phyloP scores from a whole-genome alignment of 35 echinoderm and acorn worm species.

The Amphiura filiformis region DNA sequence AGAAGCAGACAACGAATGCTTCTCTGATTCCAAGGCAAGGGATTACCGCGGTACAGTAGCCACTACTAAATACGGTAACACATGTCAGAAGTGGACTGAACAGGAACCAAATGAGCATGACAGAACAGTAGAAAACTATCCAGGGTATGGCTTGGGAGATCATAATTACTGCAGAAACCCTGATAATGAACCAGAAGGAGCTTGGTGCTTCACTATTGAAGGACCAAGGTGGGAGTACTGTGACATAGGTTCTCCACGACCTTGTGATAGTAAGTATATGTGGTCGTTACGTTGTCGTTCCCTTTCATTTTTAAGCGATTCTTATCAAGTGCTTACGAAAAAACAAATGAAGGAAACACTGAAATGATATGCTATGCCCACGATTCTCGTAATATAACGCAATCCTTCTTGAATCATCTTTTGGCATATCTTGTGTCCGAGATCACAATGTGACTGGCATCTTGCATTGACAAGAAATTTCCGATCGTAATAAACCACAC shows the following conservation, averaged over 20 bases:
- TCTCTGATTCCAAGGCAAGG: not conserved
- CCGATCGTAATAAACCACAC: no score
- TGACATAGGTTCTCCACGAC: slow-evolving; percentile 22
- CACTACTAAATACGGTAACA: slow-evolving; percentile 12
- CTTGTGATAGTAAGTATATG: not conserved
- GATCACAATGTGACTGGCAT: no score
- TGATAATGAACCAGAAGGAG: not conserved
- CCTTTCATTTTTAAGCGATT: no score
- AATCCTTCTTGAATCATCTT: no score
- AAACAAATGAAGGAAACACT: no score
- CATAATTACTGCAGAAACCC: slow-evolving; percentile 68
- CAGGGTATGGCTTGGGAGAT: slow-evolving; percentile 47
- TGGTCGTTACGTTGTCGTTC: no score
- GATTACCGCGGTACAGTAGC: slow-evolving; percentile 62
- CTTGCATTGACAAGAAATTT: no score
- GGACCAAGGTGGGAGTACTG: slow-evolving; percentile 48
- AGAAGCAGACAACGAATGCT: slow-evolving; percentile 31
- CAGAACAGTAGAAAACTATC: slow-evolving; percentile 27
- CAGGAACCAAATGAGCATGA: slow-evolving; percentile 51
- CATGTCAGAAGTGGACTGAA: slow-evolving; percentile 50
- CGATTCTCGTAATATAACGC: no score
- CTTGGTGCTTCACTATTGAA: slow-evolving; percentile 65
- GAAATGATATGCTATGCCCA: no score
- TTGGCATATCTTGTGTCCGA: no score
- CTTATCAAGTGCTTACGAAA: no score